phyloP scores from a whole-genome alignment of 2,113 vertebrate species.

The Taxidea taxus region DNA sequence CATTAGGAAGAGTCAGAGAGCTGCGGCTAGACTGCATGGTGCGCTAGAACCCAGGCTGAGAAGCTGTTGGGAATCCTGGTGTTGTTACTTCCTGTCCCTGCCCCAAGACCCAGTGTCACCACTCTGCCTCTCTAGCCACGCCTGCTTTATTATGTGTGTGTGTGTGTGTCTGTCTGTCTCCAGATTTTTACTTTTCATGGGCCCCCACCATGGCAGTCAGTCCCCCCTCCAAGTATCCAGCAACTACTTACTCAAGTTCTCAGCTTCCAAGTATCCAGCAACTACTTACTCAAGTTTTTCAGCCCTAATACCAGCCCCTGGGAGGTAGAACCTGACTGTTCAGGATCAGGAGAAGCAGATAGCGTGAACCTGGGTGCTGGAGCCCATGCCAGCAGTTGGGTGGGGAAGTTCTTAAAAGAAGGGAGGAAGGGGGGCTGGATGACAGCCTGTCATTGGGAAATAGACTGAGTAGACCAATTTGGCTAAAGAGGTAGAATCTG shows the following conservation, averaged over 20 bases:
- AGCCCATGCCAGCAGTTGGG: background rate
- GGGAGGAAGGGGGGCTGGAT: background rate
- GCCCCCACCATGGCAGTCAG: background rate
- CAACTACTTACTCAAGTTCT: background rate
- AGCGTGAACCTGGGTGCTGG: background rate
- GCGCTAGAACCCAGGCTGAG: background rate
- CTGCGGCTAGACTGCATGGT: background rate
- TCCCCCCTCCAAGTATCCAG: background rate
- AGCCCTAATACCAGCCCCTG: background rate
- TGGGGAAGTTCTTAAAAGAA: background rate
- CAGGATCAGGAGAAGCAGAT: background rate
- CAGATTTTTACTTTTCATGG: background rate
- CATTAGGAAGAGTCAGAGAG: background rate
- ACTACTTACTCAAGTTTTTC: background rate
- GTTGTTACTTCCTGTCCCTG: background rate
- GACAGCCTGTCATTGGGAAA: background rate
- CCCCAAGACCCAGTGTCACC: background rate
- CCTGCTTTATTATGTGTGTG: background rate
- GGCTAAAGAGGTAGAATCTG: background rate
- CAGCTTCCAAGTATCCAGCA: background rate
- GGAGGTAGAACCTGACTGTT: background rate
- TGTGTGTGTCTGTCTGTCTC: background rate
- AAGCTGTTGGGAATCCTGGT: background rate
- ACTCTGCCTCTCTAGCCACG: background rate
- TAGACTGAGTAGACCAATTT: background rate